Evolutionary conservation across 2,113 vertebrate genomes (phyloP).

Genomic region (Coreoperca whiteheadi): DNA sequence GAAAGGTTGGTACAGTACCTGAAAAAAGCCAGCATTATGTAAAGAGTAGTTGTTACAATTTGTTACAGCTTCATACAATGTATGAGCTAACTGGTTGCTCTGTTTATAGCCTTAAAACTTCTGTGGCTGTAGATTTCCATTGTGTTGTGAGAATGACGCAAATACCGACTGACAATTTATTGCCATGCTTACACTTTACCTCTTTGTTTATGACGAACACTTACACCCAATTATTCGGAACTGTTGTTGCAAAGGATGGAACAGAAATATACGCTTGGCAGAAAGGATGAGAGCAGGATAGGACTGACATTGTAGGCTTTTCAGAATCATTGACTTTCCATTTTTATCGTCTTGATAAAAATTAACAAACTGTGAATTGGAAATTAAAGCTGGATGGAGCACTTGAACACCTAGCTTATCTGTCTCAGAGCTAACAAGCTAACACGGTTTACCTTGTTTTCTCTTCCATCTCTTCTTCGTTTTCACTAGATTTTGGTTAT

Average conservation of each 20-base stretch:
- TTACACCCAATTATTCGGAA: constrained; percentile 22
- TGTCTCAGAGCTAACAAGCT: constrained; percentile 23
- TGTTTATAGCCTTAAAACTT: constrained; percentile 50
- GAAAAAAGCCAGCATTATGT: constrained; percentile 5
- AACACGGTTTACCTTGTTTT: background rate
- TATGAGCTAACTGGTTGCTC: constrained; percentile 25
- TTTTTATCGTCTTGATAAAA: constrained; percentile 7
- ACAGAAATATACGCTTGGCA: constrained; percentile 57
- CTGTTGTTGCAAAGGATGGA: constrained; percentile 30
- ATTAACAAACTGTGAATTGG: constrained; percentile 39
- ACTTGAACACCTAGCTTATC: constrained; percentile 32
- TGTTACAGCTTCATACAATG: constrained; percentile 5
- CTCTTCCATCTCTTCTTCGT: background rate
- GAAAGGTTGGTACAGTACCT: constrained; percentile 35
- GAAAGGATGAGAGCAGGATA: constrained; percentile 28
- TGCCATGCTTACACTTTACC: constrained; percentile 33
- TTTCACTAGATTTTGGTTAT: constrained; percentile 52
- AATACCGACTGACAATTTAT: constrained; percentile 50
- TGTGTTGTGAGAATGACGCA: constrained; percentile 46
- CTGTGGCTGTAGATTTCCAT: constrained; percentile 52
- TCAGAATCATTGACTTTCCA: constrained; percentile 2
- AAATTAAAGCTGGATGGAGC: constrained; percentile 45
- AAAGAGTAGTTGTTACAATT: constrained; percentile 22
- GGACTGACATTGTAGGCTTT: constrained; percentile 12
- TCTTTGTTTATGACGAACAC: constrained; percentile 37